Conservation (phyloP, 1,140 invertebrate species). For the Bombus affinis region DNA sequence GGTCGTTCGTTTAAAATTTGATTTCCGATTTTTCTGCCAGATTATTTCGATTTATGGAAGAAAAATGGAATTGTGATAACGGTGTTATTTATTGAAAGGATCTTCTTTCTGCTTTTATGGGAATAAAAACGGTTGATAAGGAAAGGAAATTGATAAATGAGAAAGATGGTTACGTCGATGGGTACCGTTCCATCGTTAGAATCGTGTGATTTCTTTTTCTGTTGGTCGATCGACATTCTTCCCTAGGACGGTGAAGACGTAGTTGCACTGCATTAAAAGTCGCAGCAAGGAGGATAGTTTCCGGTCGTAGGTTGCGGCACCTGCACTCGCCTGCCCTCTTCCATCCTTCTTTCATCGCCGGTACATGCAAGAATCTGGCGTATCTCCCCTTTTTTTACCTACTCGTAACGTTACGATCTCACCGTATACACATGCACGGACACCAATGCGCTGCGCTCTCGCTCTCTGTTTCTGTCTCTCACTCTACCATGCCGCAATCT, state of each 20-base stretch:
- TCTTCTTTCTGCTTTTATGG: neutral
- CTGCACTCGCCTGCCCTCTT: constrained; percentile 29
- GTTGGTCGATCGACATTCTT: neutral
- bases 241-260: neutral
- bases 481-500: neutral
- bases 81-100: neutral
- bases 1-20: too few relatives aligned
- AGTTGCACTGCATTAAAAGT: neutral
- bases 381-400: constrained; percentile 31
- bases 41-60: too few relatives aligned
- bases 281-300: constrained; percentile 19
- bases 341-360: constrained; percentile 13
- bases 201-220: neutral
- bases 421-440: neutral
- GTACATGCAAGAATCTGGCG: constrained; percentile 13
- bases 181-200: neutral
- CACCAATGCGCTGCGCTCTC: neutral
- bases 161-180: neutral
- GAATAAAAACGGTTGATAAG: neutral
- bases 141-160: neutral
- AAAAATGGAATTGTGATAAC: too few relatives aligned
- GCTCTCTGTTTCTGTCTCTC: neutral
- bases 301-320: constrained; percentile 39
- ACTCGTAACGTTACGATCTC: constrained; percentile 29
- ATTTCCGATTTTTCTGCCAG: too few relatives aligned